A percentile compares a stretch with the other conserved stretches of the same genome.
phyloP scores from a whole-genome alignment of 2,797 vertebrate genomes.

The Gila robusta region DNA sequence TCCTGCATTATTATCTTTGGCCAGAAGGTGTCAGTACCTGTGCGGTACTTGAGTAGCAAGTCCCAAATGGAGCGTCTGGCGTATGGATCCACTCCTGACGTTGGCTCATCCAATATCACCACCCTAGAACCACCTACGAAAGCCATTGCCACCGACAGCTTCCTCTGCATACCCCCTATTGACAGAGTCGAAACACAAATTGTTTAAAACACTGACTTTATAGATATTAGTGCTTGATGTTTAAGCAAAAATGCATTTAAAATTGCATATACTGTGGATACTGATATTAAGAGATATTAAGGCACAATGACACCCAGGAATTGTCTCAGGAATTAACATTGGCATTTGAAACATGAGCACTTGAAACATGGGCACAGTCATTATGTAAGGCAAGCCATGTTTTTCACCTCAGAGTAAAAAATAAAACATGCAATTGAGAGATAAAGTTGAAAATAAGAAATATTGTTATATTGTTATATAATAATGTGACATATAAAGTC shows the following conservation, averaged over 20 bases:
- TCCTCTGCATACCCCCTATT: slow-evolving; percentile 96
- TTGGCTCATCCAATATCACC: slow-evolving; percentile 94
- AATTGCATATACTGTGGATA: neutral
- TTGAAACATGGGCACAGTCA: neutral
- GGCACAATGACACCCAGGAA: neutral
- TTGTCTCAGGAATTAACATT: neutral
- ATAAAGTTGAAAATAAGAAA: neutral
- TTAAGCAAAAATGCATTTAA: neutral
- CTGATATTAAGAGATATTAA: neutral
- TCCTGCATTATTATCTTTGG: neutral
- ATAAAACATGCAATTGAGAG: neutral
- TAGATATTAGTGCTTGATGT: neutral
- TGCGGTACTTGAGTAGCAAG: slow-evolving; percentile 91
- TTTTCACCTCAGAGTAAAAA: neutral
- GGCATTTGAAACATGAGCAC: neutral
- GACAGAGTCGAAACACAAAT: neutral
- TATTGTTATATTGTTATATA: neutral
- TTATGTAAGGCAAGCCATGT: neutral
- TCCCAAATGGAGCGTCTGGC: slow-evolving; percentile 97
- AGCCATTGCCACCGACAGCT: slow-evolving; percentile 93
- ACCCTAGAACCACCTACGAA: slow-evolving; percentile 96
- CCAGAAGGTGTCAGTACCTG: slow-evolving; percentile 77
- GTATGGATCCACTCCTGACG: slow-evolving; percentile 96
- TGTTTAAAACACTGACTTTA: neutral
- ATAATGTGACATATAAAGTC: neutral